Evolutionary conservation across 2,797 vertebrate genomes (phyloP).

Genomic region (Sebastes diaconus): DNA sequence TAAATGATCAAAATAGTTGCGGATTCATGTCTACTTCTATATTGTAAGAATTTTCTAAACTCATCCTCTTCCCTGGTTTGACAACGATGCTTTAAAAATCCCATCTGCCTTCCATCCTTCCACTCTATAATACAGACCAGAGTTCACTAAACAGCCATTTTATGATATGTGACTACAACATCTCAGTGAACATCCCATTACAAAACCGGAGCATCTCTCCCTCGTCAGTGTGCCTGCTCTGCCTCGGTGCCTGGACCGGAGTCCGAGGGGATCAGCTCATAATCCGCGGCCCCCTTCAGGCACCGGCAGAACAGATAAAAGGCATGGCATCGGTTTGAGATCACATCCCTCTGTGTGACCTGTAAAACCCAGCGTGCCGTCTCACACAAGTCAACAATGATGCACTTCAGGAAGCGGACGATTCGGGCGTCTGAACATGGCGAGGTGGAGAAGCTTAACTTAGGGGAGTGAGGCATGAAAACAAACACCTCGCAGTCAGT

Average conservation of each 20-base stretch:
- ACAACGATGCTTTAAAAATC: not conserved
- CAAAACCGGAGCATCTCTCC: slow-evolving; percentile 13
- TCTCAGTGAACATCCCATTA: slow-evolving; percentile 24
- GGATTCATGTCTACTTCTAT: not conserved
- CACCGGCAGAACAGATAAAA: slow-evolving; percentile 52
- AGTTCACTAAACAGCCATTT: slow-evolving; percentile 16
- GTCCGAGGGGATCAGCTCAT: slow-evolving; percentile 62
- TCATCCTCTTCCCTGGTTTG: not conserved
- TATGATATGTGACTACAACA: not conserved
- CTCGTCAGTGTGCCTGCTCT: not conserved
- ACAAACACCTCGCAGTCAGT: slow-evolving; percentile 32
- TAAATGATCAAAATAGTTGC: not conserved
- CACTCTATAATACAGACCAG: not conserved
- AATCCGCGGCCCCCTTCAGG: slow-evolving; percentile 61
- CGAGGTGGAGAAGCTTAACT: slow-evolving; percentile 7
- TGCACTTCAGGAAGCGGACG: slow-evolving; percentile 36
- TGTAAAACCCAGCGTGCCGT: slow-evolving; percentile 36
- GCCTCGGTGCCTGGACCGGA: slow-evolving; percentile 25
- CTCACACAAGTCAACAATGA: slow-evolving; percentile 53
- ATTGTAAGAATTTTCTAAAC: not conserved
- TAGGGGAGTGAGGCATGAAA: slow-evolving; percentile 41
- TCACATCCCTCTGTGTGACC: slow-evolving; percentile 56
- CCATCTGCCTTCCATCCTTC: not conserved
- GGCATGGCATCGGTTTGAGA: slow-evolving; percentile 52
- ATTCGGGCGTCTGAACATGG: slow-evolving; percentile 24